Evolutionary conservation across 2,888 invertebrate species (phyloP).

Genomic region (Lordiphosa fenestrarum): DNA sequence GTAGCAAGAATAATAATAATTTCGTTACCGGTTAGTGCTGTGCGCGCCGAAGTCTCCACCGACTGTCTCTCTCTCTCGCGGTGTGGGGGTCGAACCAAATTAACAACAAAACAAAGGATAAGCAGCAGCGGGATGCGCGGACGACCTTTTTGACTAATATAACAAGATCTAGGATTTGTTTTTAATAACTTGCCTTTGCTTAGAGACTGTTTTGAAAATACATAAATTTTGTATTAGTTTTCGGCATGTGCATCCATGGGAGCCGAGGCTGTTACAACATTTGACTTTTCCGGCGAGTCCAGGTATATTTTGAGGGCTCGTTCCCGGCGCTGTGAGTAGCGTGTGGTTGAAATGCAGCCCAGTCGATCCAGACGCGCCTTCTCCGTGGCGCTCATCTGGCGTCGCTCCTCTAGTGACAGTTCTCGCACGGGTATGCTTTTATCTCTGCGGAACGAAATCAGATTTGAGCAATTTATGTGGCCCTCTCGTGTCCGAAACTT

Average conservation of each 20-base stretch:
- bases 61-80: background rate
- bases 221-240: constrained; percentile 39
- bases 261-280: constrained; percentile 57
- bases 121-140: background rate
- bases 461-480: too few relatives aligned
- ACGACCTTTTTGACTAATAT: constrained; percentile 1
- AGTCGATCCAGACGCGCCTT: constrained; percentile 81
- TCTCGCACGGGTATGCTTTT: constrained; percentile 83
- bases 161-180: constrained; percentile 14
- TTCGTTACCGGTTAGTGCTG: constrained; percentile 33
- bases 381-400: constrained; percentile 84
- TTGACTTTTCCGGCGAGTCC: constrained; percentile 80
- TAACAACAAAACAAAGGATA: constrained; percentile 8
- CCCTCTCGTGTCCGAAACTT: constrained; percentile 27
- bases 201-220: constrained; percentile 21
- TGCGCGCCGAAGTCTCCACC: constrained; percentile 21
- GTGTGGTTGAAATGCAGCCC: constrained; percentile 77
- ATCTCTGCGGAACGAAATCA: constrained; percentile 81
- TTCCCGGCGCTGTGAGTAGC: constrained; percentile 85
- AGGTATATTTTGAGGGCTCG: constrained; percentile 87
- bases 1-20: constrained; percentile 62
- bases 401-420: constrained; percentile 83
- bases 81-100: background rate
- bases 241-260: constrained; percentile 58
- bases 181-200: constrained; percentile 18